Evolutionary conservation across 2,888 invertebrate genomes (phyloP), one percentile per base, ranked within the genome.

Genomic region (Margaritifera margaritifera): DNA sequence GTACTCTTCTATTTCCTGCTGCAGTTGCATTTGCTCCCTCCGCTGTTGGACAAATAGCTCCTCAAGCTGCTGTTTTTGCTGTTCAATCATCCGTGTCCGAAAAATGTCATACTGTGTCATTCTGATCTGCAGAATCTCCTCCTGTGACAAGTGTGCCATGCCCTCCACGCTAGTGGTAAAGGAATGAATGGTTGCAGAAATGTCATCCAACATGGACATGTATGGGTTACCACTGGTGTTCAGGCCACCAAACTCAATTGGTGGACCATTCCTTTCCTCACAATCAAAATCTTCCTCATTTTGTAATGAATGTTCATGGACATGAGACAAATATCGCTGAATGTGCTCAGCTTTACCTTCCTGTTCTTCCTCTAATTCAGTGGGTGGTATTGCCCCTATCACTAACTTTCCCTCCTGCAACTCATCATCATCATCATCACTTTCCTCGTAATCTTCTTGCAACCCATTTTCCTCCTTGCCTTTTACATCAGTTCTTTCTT

Each of bases 41-140:
- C 94, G 93, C 78, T 94, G 92, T 55, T 92, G 71, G 4, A 85
- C 80, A 80, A 86, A 85, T 63, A 86, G 72, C 58, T 84, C 84
- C 72, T 85, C 86, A 57, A 86, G 77, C 56, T 86, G 85, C 20
- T 75, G 72, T 11, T 93, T 91, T 83, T 94, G 94, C 74, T 93
- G 92, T 53, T 92, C 92, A 80, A 85, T 83, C 81, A 87, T 77
- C 77, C 84, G 82, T 60, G 81, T 74, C 19, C 81, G 77, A 61
- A 84, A 67, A 22, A 74, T 61, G 61, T 87, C 83, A 80, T 87
- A 87, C 68, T 85, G 80, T 60, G 81, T 77, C 52, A 80, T 69
- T 62, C 86, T 87, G 25, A 83, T 72, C 24, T 75, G 64, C 31
- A 84, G 72, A 18, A 84, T 42, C 31, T 85, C 82, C 22, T 81